Base-by-base conservation (phyloP, 2,113 vertebrate species). In the Pleuronectes platessa region DNA sequence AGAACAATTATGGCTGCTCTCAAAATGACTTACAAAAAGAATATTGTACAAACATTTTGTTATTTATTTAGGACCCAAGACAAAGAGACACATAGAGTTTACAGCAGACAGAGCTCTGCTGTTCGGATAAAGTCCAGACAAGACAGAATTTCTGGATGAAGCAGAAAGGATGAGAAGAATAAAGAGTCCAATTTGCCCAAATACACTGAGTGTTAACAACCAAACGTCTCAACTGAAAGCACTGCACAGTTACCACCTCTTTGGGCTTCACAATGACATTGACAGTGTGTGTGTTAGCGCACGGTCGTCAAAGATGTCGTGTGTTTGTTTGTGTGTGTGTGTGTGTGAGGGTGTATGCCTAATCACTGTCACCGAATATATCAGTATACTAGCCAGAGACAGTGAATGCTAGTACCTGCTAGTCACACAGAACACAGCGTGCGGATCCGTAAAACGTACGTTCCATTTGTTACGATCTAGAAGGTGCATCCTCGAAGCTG, bases 401-500 rank as follows among this genome's bases (percentile, higher is more conserved):
- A n/a, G 77, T 64, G 84, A 71, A 60, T 13, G 47, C 82, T 49
- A 78, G 89, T 76, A 82, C 83, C 59, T 45, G 66, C 61, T 79
- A 65, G 80, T 74, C 83, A 79, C 66, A 26, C 59, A 42, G n/a
- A 81, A 67, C 71, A 51, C 60, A 79, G 60, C 10, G 76, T 87
- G 76, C 68, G 0, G 55, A 47, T 83, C 56, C 74, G 60, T 64
- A 68, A 76, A 76, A 66, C 27, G 45, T 60, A 55, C 17, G 24
- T 63, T 54, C 76, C 51, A 15, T 79, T 69, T 79, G 89, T 94
- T 97, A 99, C 82, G 95, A 96, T 87, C 95, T 93, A 4, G 93
- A 92, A 0, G 97, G 92, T 54, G 95, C 95, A 4, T 98, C 96
- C 89, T 99, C 96, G 18, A 98, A 98, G 92, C 95, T 97, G 92